Conservation (phyloP, 2,113 vertebrate genomes). For the Myotis brandtii region DNA sequence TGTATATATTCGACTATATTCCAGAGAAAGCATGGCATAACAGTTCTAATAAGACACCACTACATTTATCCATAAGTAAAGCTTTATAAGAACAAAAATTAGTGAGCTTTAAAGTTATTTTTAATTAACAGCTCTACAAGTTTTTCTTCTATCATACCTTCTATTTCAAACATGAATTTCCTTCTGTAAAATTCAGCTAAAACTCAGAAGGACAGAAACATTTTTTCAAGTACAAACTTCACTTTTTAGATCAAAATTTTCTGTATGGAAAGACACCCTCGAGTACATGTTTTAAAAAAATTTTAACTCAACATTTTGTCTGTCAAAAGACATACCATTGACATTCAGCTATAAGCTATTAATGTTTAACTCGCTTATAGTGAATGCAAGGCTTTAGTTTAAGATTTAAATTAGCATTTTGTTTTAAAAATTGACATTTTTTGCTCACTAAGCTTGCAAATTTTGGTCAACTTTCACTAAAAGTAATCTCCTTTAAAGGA, state of each 20-base stretch:
- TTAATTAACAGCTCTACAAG: constrained; percentile 7
- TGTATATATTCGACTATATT: constrained; percentile 24
- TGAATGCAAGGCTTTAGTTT: constrained; percentile 9
- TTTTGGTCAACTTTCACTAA: constrained; percentile 41
- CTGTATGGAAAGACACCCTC: not conserved
- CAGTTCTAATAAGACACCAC: constrained; percentile 11
- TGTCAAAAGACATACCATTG: constrained; percentile 34
- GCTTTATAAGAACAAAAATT: constrained; percentile 22
- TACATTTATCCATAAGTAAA: constrained; percentile 1
- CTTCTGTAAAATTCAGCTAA: constrained; percentile 52
- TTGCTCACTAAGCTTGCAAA: not conserved
- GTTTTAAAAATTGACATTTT: constrained; percentile 9
- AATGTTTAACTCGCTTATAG: not conserved
- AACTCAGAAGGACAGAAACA: not conserved
- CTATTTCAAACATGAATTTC: constrained; percentile 6
- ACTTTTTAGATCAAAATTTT: constrained; percentile 48
- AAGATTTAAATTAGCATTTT: constrained; percentile 32
- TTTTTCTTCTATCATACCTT: constrained; percentile 52
- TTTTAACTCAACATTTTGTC: constrained; percentile 10
- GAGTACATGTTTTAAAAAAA: not conserved
- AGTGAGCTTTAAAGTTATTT: constrained; percentile 13
- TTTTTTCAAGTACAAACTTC: not conserved
- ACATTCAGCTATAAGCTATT: constrained; percentile 3
- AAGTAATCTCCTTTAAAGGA: constrained; percentile 44
- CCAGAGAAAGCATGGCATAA: constrained; percentile 40